Conservation (phyloP, 2,113 vertebrate species). For the Campylomormyrus numenius region DNA sequence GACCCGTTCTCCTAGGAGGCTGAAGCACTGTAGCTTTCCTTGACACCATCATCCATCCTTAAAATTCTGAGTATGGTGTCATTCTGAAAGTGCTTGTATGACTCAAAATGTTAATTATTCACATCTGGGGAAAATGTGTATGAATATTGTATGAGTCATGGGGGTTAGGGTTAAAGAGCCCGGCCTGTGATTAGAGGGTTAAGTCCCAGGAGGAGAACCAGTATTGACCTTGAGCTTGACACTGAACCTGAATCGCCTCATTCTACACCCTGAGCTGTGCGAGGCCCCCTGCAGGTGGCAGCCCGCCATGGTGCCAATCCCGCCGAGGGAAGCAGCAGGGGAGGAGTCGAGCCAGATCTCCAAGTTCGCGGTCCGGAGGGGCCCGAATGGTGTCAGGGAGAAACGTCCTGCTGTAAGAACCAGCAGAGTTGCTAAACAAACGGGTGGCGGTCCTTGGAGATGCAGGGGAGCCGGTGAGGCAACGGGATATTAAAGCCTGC, state of each 20-base stretch:
- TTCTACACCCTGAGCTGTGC: not conserved
- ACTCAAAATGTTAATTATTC: too few species aligned
- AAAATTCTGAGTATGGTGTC: too few species aligned
- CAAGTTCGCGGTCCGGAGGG: not conserved
- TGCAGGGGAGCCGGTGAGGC: not conserved
- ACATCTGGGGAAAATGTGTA: not conserved
- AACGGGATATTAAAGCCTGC: not conserved
- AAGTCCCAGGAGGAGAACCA: not conserved
- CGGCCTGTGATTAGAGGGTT: not conserved
- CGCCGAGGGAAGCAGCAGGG: not conserved
- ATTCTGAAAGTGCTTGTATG: too few species aligned
- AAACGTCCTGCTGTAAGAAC: not conserved
- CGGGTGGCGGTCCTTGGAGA: not conserved
- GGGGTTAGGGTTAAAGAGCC: not conserved
- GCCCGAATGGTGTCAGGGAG: not conserved
- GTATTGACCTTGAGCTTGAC: not conserved
- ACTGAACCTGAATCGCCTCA: not conserved
- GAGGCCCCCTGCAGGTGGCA: not conserved
- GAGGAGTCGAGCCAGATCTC: not conserved
- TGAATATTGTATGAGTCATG: not conserved
- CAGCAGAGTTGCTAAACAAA: not conserved
- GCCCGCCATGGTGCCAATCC: not conserved
- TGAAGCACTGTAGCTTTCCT: too few species aligned
- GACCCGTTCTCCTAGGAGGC: too few species aligned
- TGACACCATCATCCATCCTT: too few species aligned